Conservation (phyloP, 1,140 invertebrate species). For the Procambarus clarkii region DNA sequence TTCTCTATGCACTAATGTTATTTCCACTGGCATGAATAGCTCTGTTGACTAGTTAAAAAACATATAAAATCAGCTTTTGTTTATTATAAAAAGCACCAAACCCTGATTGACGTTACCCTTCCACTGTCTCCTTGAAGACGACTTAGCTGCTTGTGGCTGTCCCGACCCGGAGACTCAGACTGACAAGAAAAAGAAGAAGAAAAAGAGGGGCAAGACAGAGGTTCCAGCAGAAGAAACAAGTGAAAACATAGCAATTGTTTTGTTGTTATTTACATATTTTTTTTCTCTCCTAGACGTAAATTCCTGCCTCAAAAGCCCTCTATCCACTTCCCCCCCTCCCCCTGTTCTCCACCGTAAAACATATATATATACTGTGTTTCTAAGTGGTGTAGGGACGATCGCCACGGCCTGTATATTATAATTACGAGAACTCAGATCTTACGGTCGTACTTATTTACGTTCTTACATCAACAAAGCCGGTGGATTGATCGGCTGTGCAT, state of each 20-base stretch:
- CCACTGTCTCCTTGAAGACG: constrained; percentile 46
- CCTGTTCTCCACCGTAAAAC: neutral
- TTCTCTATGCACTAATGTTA: no score
- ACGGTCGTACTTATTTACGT: no score
- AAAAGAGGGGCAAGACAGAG: constrained; percentile 40
- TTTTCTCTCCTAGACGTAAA: constrained; percentile 4
- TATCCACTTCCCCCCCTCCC: neutral
- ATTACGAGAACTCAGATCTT: constrained; percentile 3
- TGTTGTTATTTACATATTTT: neutral
- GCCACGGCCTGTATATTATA: neutral
- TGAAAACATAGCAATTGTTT: neutral
- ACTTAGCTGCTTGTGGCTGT: constrained; percentile 52
- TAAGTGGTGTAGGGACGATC: neutral
- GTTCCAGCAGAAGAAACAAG: neutral
- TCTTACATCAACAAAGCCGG: no score
- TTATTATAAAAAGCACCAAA: no score
- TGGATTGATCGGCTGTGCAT: no score
- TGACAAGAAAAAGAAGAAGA: constrained; percentile 67
- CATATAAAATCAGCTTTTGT: neutral
- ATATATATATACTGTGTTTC: neutral
- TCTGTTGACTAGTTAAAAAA: neutral
- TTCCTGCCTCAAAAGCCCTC: neutral
- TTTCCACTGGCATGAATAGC: no score
- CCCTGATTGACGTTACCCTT: neutral
- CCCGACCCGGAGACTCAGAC: constrained; percentile 2